Conservation (phyloP, 2,888 invertebrate genomes). For the Gryllus longicercus region DNA sequence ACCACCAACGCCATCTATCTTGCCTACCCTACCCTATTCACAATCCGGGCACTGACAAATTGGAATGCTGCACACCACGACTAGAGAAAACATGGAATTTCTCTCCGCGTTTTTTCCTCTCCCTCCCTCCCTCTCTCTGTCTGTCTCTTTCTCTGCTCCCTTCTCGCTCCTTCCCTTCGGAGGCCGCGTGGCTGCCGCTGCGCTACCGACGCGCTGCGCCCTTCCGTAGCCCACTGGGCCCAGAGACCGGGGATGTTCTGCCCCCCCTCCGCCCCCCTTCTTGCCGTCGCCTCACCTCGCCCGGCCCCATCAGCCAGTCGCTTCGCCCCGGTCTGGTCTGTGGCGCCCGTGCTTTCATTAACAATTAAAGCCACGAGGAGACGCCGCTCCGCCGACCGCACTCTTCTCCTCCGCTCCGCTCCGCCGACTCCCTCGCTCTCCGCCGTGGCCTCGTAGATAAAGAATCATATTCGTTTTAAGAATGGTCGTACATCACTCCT, state of each 20-base stretch:
- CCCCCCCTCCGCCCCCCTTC: neutral
- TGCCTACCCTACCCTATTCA: slow-evolving; percentile 24
- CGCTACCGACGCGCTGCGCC: neutral
- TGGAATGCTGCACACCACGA: slow-evolving; percentile 28
- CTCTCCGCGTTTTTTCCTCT: slow-evolving; percentile 19
- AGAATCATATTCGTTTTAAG: slow-evolving; percentile 17
- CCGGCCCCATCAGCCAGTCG: neutral
- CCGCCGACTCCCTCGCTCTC: neutral
- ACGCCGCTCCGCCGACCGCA: neutral
- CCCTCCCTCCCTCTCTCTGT: neutral
- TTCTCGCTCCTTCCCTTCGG: neutral
- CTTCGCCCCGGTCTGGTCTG: neutral
- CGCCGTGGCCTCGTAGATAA: neutral
- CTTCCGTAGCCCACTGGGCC: neutral
- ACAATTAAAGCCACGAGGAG: neutral
- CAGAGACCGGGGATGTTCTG: neutral
- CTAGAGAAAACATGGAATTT: slow-evolving; percentile 25
- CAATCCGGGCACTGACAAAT: slow-evolving; percentile 30
- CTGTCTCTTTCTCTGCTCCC: neutral
- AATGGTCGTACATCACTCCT: slow-evolving; percentile 11
- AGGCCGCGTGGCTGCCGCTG: neutral
- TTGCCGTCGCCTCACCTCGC: neutral
- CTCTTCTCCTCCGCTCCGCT: neutral
- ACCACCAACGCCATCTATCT: slow-evolving; percentile 19
- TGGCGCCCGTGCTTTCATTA: neutral